Evolutionary conservation across 1,140 invertebrate species (phyloP), one percentile per base, ranked within the genome.

Genomic region (Drosophila ambigua): DNA sequence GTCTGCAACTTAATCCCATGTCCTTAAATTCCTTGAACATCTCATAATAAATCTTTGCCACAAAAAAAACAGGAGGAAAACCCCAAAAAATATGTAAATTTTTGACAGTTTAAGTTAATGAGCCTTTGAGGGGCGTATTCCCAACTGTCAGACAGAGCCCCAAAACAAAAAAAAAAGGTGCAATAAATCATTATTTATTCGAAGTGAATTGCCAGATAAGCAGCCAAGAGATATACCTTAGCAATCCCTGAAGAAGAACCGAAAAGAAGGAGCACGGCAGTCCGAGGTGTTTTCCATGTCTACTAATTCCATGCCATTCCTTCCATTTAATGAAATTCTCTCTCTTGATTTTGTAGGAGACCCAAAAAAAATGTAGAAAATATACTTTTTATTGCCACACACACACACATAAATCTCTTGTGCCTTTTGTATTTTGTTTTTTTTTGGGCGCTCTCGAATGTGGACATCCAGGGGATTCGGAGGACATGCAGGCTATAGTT

Each of bases 171-270:
- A 68, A 28, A 58, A 46, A 35, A 35, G 44, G 58, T 51, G 44
- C 65, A 44, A 88, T 87, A 87, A 88, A 88, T 87, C 83, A 87
- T 88, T 82, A 88, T 88, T 88, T 79, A 88, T 87, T 87, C 74
- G 76, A 78, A 85, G 61, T 74, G 59, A 78, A 68, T 71, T 62
- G 67, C 72, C 50, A 53, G 60, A 72, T 81, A 75, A 65, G 63
- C 63, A 63, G 55, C 44, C 20, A 48, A 49, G 41, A 51, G 49
- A 48, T 24, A 11, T 13, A 39, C 35, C 35, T 39, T 2, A 13
- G 35, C 3, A 13, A 39, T 13, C 35, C 35, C 35, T 39, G 20
- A 20, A 20, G 2, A 20, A 20, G 20, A 20, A 20, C 20, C 20
- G 1, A 20, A 20, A 20, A 20, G 20, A 20, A 20, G 20, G 2